phyloP scores from a whole-genome alignment of 2,797 vertebrate species.

The Rhinichthys osculus region DNA sequence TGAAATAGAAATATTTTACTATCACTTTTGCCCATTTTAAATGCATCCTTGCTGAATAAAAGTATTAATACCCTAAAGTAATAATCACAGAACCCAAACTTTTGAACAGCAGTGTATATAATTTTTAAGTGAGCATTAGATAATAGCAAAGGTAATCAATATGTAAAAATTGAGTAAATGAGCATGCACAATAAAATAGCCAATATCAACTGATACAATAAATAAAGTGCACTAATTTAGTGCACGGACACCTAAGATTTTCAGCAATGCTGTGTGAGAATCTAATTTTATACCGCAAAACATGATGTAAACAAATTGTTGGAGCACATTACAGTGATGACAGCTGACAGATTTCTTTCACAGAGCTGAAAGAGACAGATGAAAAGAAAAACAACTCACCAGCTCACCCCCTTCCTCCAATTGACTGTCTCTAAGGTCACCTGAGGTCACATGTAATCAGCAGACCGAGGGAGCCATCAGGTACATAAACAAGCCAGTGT shows the following conservation, averaged over 20 bases:
- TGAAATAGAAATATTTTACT: neutral
- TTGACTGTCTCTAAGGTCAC: slow-evolving; percentile 56
- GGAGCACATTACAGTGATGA: slow-evolving; percentile 18
- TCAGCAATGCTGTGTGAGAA: neutral
- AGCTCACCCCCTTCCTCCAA: slow-evolving; percentile 43
- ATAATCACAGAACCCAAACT: neutral
- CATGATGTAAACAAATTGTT: slow-evolving; percentile 10
- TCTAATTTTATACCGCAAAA: neutral
- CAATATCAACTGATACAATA: neutral
- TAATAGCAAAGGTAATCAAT: neutral
- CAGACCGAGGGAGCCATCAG: slow-evolving; percentile 58
- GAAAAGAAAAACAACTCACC: slow-evolving; percentile 49
- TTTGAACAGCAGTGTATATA: neutral
- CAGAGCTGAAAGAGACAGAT: slow-evolving; percentile 38
- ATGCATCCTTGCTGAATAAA: neutral
- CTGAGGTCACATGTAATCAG: slow-evolving; percentile 63
- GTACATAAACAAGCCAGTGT: slow-evolving; percentile 64
- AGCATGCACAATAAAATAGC: neutral
- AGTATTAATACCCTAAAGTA: neutral
- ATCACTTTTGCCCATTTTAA: neutral
- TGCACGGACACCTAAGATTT: neutral
- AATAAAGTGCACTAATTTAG: neutral
- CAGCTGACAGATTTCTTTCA: slow-evolving; percentile 34
- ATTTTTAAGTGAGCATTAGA: neutral
- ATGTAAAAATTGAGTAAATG: neutral